Conservation (phyloP, 2,113 vertebrate species). For the Amblyornis subalaris region DNA sequence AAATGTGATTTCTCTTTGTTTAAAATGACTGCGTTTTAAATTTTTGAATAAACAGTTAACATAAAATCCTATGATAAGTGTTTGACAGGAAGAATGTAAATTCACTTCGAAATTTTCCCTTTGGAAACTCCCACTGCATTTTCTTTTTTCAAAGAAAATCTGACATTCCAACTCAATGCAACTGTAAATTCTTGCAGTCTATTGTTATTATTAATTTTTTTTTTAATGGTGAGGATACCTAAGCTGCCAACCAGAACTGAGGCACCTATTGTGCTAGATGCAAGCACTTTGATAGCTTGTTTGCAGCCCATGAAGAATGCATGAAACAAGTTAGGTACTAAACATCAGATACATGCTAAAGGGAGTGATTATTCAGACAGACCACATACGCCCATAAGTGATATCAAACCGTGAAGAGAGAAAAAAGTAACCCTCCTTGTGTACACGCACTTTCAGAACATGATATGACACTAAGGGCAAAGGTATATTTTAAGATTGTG, state of each 20-base stretch:
- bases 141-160: not conserved
- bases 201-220: not conserved
- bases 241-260: not conserved
- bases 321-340: not conserved
- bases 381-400: accelerated
- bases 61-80: not conserved
- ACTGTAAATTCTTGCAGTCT: not conserved
- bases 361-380: not conserved
- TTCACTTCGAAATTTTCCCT: not conserved
- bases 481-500: not conserved
- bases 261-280: too few species aligned
- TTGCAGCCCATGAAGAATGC: not conserved
- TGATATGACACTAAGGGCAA: not conserved
- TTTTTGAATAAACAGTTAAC: not conserved
- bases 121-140: not conserved
- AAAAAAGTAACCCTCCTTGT: not conserved
- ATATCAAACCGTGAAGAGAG: not conserved
- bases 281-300: not conserved
- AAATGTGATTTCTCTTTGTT: not conserved
- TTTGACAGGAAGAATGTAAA: not conserved
- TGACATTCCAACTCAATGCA: not conserved
- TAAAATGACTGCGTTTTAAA: not conserved
- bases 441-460: not conserved
- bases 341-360: not conserved
- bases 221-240: not conserved